Base-by-base conservation (phyloP, 2,113 vertebrate genomes). In the Dasyornis broadbenti region DNA sequence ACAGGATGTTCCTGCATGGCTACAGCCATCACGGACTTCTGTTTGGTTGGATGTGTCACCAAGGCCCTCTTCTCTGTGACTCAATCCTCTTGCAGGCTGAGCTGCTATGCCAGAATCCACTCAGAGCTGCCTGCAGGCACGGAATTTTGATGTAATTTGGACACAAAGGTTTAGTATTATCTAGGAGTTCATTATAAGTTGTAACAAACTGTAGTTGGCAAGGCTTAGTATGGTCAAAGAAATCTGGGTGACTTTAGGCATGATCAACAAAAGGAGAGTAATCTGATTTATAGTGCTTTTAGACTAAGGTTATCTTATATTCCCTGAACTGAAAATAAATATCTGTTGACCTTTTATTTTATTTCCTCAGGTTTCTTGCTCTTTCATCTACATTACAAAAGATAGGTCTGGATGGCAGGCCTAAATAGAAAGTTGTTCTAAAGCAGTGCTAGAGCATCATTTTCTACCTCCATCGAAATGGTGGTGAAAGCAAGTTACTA, bases 91-190 rank as follows among this genome's bases (percentile, higher is more conserved):
- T 40, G 23, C 33, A 77, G 27, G 7, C 44, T 86, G 73, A 76
- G 63, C 44, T 47, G 35, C 27, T 69, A 7, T 0, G 0, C 14
- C 44, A 78, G 45, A 59, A 63, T 44, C 53, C 3, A 0, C 49
- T 42, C 47, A 53, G 33, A 79, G 53, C 23, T 82, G 27, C 59
- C 84, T 65, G 45, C 23, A 63, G 42, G 40, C 47, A 7, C 50
- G 5, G 2, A 3, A 7, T 82, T 75, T 75, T n/a, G 9, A 37
- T n/a, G 7, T 47, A 52, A 50, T 52, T 72, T 82, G 49, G 30
- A 54, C 39, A 70, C 7, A 39, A 24, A 33, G 13, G 71, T 70
- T 87, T 75, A 40, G 15, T 87, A 33, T n/a, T 73, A 26, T 53
- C 69, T 66, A 37, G 40, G 65, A 77, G 37, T 91, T 94, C 28